Evolutionary conservation across 2,888 invertebrate species (phyloP).

Genomic region (Trissolcus japonicus): DNA sequence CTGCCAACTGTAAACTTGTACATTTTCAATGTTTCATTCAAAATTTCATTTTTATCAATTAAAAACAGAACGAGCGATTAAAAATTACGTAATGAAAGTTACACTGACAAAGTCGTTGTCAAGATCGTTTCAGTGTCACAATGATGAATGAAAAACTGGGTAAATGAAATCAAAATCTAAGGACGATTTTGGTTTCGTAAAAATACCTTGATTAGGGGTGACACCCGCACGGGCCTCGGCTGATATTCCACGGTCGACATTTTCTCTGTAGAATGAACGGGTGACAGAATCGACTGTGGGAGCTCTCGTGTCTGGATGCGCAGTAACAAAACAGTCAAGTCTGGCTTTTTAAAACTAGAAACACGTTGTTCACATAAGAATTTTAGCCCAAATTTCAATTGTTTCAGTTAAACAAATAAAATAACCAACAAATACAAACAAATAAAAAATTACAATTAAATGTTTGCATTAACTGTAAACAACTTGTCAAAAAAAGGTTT

Average conservation of each 20-base stretch:
- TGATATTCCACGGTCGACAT: conserved; percentile 71
- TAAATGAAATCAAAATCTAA: background rate
- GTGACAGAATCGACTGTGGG: background rate
- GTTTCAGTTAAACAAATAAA: too few relatives aligned
- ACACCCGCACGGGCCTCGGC: conserved; percentile 83
- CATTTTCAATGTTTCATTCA: too few relatives aligned
- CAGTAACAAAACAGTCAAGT: background rate
- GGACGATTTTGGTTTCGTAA: conserved; percentile 1
- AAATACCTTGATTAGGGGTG: conserved; percentile 87
- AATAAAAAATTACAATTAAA: too few relatives aligned
- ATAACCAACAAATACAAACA: too few relatives aligned
- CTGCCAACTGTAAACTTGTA: background rate
- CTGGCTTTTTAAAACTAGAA: too few relatives aligned
- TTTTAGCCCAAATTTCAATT: too few relatives aligned
- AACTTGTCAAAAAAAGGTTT: too few relatives aligned
- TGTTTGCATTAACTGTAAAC: too few relatives aligned
- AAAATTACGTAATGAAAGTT: conserved; percentile 42
- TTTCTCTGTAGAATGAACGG: conserved; percentile 54
- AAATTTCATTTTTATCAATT: too few relatives aligned
- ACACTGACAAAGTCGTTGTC: conserved; percentile 23
- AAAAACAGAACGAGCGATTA: background rate
- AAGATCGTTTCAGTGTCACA: too few relatives aligned
- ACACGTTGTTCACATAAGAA: too few relatives aligned
- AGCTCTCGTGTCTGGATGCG: conserved; percentile 2
- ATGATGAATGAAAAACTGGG: background rate